Conservation (phyloP, 2,797 vertebrate genomes). For the Lagorchestes hirsutus region DNA sequence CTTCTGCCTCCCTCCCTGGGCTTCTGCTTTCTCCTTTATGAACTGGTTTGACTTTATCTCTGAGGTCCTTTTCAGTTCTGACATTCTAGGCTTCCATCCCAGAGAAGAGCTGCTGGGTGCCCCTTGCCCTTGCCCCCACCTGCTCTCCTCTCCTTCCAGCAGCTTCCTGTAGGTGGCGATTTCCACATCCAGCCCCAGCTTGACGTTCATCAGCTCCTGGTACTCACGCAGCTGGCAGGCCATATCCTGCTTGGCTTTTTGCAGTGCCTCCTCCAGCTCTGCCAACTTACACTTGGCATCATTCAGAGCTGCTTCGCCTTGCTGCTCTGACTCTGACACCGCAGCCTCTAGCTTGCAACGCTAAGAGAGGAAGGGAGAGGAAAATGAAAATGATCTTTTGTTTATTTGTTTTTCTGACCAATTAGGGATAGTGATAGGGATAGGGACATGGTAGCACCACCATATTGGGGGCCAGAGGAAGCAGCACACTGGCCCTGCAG, state of each 20-base stretch:
- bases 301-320: conserved; percentile 86
- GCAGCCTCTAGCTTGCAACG: conserved; percentile 6
- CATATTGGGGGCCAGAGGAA: background rate
- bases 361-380: conserved; percentile 16
- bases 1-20: background rate
- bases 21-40: conserved; percentile 6
- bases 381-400: background rate
- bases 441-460: background rate
- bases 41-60: conserved; percentile 25
- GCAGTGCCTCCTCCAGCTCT: conserved; percentile 89
- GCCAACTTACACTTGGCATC: conserved; percentile 88
- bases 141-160: conserved; percentile 90
- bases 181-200: conserved; percentile 91
- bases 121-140: conserved; percentile 73
- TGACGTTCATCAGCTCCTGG: conserved; percentile 94
- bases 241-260: conserved; percentile 92
- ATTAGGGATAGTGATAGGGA: background rate
- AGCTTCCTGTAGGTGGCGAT: conserved; percentile 91
- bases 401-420: background rate
- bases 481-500: background rate
- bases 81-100: background rate
- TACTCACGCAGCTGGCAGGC: conserved; percentile 91
- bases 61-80: background rate
- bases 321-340: background rate
- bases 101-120: background rate